phyloP scores from a whole-genome alignment of 2,888 invertebrate genomes.

The Heterodera filipjevi region DNA sequence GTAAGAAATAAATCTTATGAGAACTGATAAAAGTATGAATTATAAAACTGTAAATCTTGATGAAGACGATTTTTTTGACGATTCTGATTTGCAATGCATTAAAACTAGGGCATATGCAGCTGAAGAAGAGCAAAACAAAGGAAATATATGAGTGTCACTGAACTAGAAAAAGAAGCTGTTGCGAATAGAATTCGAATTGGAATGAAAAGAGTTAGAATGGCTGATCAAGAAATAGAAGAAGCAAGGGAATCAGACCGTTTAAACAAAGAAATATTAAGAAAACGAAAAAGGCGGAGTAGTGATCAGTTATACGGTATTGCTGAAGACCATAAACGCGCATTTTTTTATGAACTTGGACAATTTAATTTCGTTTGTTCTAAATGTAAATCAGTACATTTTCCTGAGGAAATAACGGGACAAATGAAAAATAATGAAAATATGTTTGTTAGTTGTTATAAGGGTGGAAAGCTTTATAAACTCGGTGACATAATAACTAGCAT shows the following conservation, averaged over 20 bases:
- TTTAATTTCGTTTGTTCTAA: background rate
- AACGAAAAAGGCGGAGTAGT: no score
- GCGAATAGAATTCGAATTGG: background rate
- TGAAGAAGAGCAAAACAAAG: background rate
- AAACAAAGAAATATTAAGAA: no score
- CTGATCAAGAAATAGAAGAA: background rate
- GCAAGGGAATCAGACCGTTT: background rate
- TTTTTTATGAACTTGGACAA: conserved; percentile 9
- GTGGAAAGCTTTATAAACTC: background rate
- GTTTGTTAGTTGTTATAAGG: background rate
- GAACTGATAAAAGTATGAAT: no score
- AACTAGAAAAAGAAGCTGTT: background rate
- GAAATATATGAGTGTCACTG: background rate
- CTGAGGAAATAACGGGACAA: background rate
- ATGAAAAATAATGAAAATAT: background rate
- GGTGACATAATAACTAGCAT: no score
- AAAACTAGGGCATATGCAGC: background rate
- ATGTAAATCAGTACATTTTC: background rate
- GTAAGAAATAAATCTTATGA: background rate
- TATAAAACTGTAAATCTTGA: background rate
- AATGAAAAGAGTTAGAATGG: background rate
- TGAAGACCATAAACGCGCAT: background rate
- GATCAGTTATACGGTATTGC: no score
- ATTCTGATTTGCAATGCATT: background rate
- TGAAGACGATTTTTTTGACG: background rate